A percentile compares a stretch with the other conserved stretches of the same genome.
Evolutionary conservation across 1,140 invertebrate species (phyloP).

Genomic region (Pectinophora gossypiella): DNA sequence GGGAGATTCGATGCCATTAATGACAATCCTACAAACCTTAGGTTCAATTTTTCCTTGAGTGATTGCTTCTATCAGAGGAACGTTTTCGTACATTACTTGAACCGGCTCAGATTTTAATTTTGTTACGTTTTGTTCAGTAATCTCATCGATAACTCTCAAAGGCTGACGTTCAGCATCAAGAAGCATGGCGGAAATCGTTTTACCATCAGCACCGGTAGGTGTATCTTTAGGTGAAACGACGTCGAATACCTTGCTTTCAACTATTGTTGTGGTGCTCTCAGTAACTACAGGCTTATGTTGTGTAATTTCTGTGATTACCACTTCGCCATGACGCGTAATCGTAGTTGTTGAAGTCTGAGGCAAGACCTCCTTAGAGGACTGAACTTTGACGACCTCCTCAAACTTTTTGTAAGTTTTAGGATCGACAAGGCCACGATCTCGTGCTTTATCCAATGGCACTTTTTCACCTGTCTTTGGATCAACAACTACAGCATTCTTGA

Average conservation of each 20-base stretch:
- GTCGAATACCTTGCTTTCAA: conserved; percentile 18
- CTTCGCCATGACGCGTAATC: conserved; percentile 12
- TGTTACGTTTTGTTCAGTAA: conserved; percentile 60
- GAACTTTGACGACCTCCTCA: neutral
- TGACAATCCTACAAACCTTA: conserved; percentile 80
- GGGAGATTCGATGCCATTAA: conserved; percentile 76
- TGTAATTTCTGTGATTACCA: conserved; percentile 13
- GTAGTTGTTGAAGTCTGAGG: conserved; percentile 5
- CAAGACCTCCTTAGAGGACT: neutral
- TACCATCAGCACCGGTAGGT: conserved; percentile 25
- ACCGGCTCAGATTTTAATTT: conserved; percentile 39
- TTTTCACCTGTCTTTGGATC: conserved; percentile 84
- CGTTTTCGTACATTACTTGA: conserved; percentile 60
- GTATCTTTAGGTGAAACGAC: conserved; percentile 1
- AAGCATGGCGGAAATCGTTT: conserved; percentile 48
- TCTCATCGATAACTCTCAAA: conserved; percentile 65
- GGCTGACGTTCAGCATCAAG: conserved; percentile 64
- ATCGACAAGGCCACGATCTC: conserved; percentile 82
- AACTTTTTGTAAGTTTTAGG: conserved; percentile 70
- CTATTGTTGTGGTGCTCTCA: conserved; percentile 12
- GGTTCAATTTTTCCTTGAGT: conserved; percentile 83
- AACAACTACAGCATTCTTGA: conserved; percentile 72
- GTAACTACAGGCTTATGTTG: conserved; percentile 9
- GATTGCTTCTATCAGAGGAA: conserved; percentile 83
- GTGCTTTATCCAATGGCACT: conserved; percentile 83